Evolutionary conservation across 2,888 invertebrate genomes (phyloP), one percentile per base, ranked within the genome.

Genomic region (Plebejus anna): DNA sequence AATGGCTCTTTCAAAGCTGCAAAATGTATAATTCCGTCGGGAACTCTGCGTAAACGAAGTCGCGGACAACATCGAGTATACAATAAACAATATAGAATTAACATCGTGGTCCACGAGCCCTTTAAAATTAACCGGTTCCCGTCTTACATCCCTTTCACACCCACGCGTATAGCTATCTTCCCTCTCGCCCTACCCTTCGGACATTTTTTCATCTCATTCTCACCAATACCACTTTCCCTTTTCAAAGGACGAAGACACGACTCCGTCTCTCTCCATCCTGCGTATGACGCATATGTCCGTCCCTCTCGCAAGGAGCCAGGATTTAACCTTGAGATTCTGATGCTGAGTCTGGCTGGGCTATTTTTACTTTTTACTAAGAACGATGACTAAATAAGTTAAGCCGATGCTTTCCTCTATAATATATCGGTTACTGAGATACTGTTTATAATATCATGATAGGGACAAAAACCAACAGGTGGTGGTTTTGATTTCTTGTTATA

Each of bases 41-140:
- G 13, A 36, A 13, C 32, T 66, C 4, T 66, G 13, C 16, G 32
- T 32, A 32, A 66, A 66, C 66, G 32, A 36, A 66, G 66, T 66
- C 66, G 32, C 66, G 66, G 32, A 4, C 66, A 66, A 32, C 59
- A 59, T 32, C 66, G 0, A 61, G 22, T 61, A 80, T 84, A 78
- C 88, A 88, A 88, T 73, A 55, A 73, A 73, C 89, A 83, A 88
- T 89, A 83, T 76, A 75, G 75, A 75, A 75, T 75, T 57, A 75
- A 75, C 75, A 51, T 75, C 83, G 83, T 88, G 90, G 89, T 87
- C 91, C 91, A 85, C 87, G 83, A 89, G 91, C 92, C 93, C 92
- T 93, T 93, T 89, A 92, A 93, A 93, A 87, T 91, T 89, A 94
- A 93, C 94, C 93, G 93, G 93, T 93, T 91, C 88, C 85, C 81